phyloP scores from a whole-genome alignment of 2,888 invertebrate genomes.

The Heliconius charithonia region DNA sequence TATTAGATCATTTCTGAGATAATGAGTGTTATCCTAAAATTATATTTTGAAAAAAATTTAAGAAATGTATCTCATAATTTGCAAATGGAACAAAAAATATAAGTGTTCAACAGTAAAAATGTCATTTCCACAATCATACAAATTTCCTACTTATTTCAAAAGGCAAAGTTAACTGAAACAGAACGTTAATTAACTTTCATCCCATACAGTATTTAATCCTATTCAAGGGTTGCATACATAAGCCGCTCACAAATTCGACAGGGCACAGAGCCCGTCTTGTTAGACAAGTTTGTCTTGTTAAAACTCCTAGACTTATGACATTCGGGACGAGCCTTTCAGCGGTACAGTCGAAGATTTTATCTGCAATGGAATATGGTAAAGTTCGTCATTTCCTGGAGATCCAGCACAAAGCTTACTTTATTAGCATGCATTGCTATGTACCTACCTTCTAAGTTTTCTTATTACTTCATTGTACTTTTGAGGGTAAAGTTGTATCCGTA shows the following conservation, averaged over 20 bases:
- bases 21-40: neutral
- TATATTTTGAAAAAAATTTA: neutral
- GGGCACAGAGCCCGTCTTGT: slow-evolving; percentile 63
- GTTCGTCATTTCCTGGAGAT: slow-evolving; percentile 40
- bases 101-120: neutral
- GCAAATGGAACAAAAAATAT: neutral
- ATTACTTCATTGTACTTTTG: slow-evolving; percentile 9
- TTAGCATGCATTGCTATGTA: slow-evolving; percentile 26
- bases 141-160: slow-evolving; percentile 16
- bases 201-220: slow-evolving; percentile 55
- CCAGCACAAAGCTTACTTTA: slow-evolving; percentile 28
- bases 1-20: neutral
- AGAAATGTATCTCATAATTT: too few relatives aligned
- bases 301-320: slow-evolving; percentile 60
- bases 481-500: neutral
- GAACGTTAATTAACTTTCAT: slow-evolving; percentile 53
- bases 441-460: slow-evolving; percentile 26
- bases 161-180: slow-evolving; percentile 39
- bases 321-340: slow-evolving; percentile 54
- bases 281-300: slow-evolving; percentile 73
- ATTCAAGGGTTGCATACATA: slow-evolving; percentile 61
- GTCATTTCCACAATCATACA: neutral
- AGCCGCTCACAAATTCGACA: slow-evolving; percentile 67
- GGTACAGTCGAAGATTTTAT: slow-evolving; percentile 51
- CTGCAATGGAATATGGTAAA: slow-evolving; percentile 43